A percentile compares a stretch with the other conserved stretches of the same genome.
Conservation (phyloP, 1,140 invertebrate genomes). For the Lutraria rhynchaena region DNA sequence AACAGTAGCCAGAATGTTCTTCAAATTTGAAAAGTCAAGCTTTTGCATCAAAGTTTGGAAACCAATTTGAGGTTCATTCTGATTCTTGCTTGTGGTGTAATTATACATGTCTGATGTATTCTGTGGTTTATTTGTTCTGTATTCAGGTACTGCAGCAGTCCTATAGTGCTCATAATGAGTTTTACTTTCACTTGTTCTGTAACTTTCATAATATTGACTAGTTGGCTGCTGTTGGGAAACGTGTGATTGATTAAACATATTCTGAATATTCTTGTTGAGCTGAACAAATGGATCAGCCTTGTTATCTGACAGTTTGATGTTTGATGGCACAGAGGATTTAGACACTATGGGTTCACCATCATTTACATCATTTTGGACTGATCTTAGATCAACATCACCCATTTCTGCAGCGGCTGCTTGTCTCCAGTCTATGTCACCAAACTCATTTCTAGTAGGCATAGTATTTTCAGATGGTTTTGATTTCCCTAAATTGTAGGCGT, state of each 20-base stretch:
- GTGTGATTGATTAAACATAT: background rate
- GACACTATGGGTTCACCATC: background rate
- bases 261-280: conserved; percentile 24
- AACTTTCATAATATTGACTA: background rate
- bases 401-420: conserved; percentile 27
- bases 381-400: conserved; percentile 39
- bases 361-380: background rate
- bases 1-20: conserved; percentile 46
- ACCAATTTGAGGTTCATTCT: background rate
- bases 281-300: conserved; percentile 10
- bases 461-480: conserved; percentile 9
- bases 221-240: background rate
- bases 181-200: background rate
- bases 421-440: conserved; percentile 53
- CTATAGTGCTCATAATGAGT: too few relatives aligned
- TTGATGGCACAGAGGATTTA: background rate
- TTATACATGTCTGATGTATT: background rate
- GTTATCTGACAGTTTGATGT: background rate
- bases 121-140: too few relatives aligned
- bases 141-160: too few relatives aligned
- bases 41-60: conserved; percentile 48
- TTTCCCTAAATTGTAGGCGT: conserved; percentile 37
- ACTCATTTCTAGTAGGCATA: conserved; percentile 8
- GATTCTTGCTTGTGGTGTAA: background rate
- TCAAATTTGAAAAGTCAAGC: conserved; percentile 47